Base-by-base conservation (phyloP, 2,888 invertebrate species). In the Tipula lateralis region DNA sequence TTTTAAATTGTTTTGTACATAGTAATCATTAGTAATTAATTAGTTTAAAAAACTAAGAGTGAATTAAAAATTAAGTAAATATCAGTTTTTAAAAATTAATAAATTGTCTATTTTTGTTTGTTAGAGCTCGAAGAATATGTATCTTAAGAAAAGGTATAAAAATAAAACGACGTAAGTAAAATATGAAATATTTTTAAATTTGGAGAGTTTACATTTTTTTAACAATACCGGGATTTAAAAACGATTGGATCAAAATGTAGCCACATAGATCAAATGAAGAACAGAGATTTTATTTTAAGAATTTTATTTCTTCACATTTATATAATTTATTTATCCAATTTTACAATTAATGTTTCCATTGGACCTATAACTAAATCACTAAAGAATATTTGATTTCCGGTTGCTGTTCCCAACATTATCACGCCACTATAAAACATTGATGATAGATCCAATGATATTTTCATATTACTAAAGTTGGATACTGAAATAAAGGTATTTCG, bases 401-500 rank as follows among this genome's bases (percentile, higher is more conserved):
- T 85, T 7, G 86, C 85, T 2, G 86, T 84, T 3, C 87, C 87
- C 2, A 89, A 85, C 88, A 90, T 87, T 36, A 87, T 87, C 83
- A 87, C 87, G 1, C 96, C 96, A 84, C 95, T 94, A 88, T 95
- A 96, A 88, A 95, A 94, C 89, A 94, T 92, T 0, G 93, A 92
- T 0, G 95, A 95, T 85, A 96, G 91, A 90, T 96, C 96, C 84
- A 94, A 93, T 1, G 92, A 92, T 50, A 94, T 92, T 19, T 92
- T 90, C 7, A 88, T 88, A 50, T 89, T 90, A 0, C 94, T 95
- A 1, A 96, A 91, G 91, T 96, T 96, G 0, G 94, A 93, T 0
- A 96, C 92, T 85, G 95, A 93, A 0, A 95, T 94, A 88, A 94
- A 95, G 0, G 95, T 93, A 88, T 95, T 94, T 85, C 95, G 92